Conservation (phyloP, 2,888 invertebrate genomes). For the Temnothorax rugatulus region DNA sequence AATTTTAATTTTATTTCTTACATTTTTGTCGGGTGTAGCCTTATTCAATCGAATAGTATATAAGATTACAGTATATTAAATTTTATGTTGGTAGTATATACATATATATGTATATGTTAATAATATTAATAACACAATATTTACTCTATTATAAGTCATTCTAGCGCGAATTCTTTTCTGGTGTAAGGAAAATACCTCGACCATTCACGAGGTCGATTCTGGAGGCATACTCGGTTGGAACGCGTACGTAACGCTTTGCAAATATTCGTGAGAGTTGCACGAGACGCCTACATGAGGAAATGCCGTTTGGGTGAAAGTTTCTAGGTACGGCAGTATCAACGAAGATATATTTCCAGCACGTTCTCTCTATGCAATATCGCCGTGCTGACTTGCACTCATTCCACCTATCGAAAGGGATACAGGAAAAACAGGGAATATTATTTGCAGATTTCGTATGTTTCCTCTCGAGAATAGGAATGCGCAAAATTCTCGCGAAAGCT, state of each 20-base stretch:
- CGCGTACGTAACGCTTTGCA: constrained; percentile 56
- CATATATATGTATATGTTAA: background rate
- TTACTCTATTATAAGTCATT: constrained; percentile 14
- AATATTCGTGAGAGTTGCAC: constrained; percentile 72
- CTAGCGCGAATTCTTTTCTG: background rate
- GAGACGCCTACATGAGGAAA: constrained; percentile 60
- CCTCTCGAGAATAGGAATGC: constrained; percentile 10
- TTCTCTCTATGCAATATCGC: constrained; percentile 62
- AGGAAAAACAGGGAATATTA: constrained; percentile 27
- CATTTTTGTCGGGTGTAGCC: background rate
- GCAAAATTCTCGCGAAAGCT: constrained; percentile 16
- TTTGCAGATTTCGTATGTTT: constrained; percentile 46
- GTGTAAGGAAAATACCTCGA: background rate
- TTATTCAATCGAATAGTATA: background rate
- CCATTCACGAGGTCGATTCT: constrained; percentile 1
- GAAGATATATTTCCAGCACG: constrained; percentile 62
- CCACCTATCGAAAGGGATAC: constrained; percentile 4
- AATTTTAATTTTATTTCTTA: background rate
- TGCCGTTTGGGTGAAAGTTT: constrained; percentile 70
- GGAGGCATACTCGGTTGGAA: background rate
- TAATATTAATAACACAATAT: background rate
- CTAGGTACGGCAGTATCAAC: constrained; percentile 46
- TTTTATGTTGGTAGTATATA: background rate
- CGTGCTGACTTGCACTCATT: constrained; percentile 47
- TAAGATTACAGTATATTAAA: background rate